Base-by-base conservation (phyloP, 2,113 vertebrate genomes). In the Oxyura jamaicensis region DNA sequence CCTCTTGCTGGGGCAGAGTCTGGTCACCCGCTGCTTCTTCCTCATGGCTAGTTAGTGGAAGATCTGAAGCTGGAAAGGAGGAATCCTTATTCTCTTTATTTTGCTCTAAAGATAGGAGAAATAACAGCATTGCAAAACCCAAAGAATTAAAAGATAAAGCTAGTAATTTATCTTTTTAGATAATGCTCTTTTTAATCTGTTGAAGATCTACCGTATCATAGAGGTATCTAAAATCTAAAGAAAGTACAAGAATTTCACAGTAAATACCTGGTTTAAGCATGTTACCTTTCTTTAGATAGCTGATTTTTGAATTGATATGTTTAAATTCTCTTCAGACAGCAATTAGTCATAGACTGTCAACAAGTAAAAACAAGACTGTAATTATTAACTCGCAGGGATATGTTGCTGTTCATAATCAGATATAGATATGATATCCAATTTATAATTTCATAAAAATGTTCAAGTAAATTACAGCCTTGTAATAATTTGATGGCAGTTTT, bases 331-430 rank as follows among this genome's bases (percentile, higher is more conserved):
- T 93, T 96, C 81, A 95, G 92, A 96, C 74, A 89, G 74, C 71
- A 96, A 93, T 96, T 97, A 97, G 96, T 94, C 88, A 89, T 74
- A 95, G 83, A 83, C 71, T 96, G 92, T 93, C 92, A 96, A 96
- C 92, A 97, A 84, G 66, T 83, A 55, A 92, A 96, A 96, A 87
- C 83, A 94, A 91, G 96, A 62, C 88, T 85, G 50, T 78, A 93
- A 94, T 95, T 96, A 94, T 87, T 95, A 96, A 95, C 88, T 96
- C 59, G 41, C 60, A 35, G 74, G 72, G 69, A 83, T 93, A 76
- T 39, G 63, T 79, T 95, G 53, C 69, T 82, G 73, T 56, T 96
- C 66, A 52, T 95, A 93, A 95, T 95, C 74, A 87, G 92, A 83
- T 93, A 92, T 41, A 96, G 90, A 90, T 93, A 90, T 77, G 79